phyloP scores from a whole-genome alignment of 1,140 invertebrate species.

The Belonocnema kinseyi region DNA sequence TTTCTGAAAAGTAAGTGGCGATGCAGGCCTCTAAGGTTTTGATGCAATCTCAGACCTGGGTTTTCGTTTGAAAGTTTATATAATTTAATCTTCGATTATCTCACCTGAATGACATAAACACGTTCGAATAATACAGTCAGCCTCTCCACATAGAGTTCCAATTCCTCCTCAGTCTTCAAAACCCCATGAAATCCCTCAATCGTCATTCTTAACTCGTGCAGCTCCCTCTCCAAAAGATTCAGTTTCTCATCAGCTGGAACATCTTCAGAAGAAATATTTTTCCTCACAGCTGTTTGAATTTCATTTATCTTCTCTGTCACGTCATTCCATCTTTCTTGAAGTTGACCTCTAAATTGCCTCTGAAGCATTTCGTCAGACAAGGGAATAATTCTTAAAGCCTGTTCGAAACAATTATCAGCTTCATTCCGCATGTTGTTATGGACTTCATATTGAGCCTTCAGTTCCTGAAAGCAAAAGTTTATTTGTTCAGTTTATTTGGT shows the following conservation, averaged over 20 bases:
- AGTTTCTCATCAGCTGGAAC: slow-evolving; percentile 84
- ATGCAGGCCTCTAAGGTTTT: too few species aligned
- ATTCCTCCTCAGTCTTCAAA: slow-evolving; percentile 87
- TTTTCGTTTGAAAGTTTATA: background rate
- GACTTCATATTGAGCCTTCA: slow-evolving; percentile 92
- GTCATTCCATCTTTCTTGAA: slow-evolving; percentile 85
- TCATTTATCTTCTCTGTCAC: slow-evolving; percentile 80
- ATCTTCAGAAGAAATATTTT: slow-evolving; percentile 82
- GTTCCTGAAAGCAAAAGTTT: slow-evolving; percentile 76
- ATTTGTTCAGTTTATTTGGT: slow-evolving; percentile 37
- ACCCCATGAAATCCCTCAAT: slow-evolving; percentile 84
- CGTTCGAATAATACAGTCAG: slow-evolving; percentile 84
- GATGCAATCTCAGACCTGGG: too few species aligned
- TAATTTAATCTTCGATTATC: background rate
- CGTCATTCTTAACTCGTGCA: slow-evolving; percentile 81
- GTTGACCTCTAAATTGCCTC: slow-evolving; percentile 83
- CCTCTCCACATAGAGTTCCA: slow-evolving; percentile 86
- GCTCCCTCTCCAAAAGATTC: slow-evolving; percentile 82
- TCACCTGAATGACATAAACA: slow-evolving; percentile 82
- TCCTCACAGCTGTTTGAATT: slow-evolving; percentile 81
- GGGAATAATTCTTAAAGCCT: slow-evolving; percentile 85
- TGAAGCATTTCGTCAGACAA: slow-evolving; percentile 88
- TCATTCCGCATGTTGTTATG: slow-evolving; percentile 86
- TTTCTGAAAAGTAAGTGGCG: too few species aligned
- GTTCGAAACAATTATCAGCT: slow-evolving; percentile 83